Conservation (phyloP, 37 sponge, comb jelly and placozoan species). For the Beroe forskalii region DNA sequence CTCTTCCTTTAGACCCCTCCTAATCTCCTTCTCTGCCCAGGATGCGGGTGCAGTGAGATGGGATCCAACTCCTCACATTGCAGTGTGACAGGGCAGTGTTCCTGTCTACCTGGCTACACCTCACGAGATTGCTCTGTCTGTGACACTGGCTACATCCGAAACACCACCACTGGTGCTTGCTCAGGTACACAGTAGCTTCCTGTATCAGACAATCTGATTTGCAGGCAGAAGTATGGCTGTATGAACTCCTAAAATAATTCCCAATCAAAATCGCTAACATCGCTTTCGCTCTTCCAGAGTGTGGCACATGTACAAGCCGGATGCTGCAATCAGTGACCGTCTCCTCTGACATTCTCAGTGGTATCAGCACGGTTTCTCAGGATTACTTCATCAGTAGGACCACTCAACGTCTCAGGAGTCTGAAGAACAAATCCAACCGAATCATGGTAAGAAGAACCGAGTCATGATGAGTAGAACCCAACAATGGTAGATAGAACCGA, state of each 20-base stretch:
- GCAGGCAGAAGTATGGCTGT: too few species aligned
- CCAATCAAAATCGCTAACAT: too few species aligned
- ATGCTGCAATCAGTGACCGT: not conserved
- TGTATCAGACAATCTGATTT: too few species aligned
- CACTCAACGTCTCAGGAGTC: not conserved
- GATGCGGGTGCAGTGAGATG: constrained; percentile 17
- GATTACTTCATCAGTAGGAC: constrained; percentile 16
- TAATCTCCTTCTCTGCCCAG: too few species aligned
- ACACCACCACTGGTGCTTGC: too few species aligned
- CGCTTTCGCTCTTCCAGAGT: too few species aligned
- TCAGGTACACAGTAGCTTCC: too few species aligned
- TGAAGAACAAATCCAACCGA: not conserved
- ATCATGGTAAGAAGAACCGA: too few species aligned
- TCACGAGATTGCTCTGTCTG: not conserved
- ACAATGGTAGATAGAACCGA: too few species aligned
- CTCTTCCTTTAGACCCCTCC: too few species aligned
- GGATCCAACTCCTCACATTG: not conserved
- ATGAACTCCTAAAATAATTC: too few species aligned
- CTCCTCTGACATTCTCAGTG: not conserved
- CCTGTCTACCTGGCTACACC: constrained; percentile 9
- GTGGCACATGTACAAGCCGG: not conserved
- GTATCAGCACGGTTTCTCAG: not conserved
- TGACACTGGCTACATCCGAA: not conserved
- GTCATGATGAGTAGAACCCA: too few species aligned
- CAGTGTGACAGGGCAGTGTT: not conserved